These are phyloP conservation scores for Hypomesus transpacificus DNA, from an alignment of 2,113 vertebrate genomes.

Conservation along the genomic window DNA sequence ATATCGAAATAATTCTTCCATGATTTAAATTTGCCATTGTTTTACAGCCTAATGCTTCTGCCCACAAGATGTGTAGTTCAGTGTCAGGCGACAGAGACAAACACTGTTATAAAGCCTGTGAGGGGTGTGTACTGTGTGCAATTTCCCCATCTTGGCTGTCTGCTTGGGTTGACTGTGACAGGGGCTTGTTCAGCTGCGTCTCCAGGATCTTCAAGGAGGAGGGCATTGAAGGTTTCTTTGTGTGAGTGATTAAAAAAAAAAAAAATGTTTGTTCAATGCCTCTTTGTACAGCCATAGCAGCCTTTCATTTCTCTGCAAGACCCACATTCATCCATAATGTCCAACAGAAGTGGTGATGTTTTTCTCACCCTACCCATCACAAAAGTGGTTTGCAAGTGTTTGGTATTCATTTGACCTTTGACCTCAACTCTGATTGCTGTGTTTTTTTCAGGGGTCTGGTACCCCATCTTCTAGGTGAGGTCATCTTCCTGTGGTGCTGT, in stretches of 20 bases:
- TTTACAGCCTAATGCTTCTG: too few species aligned
- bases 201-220: conserved; percentile 84
- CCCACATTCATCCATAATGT: too few species aligned
- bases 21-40: too few species aligned
- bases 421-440: conserved; percentile 29
- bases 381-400: background rate
- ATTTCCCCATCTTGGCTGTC: background rate
- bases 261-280: too few species aligned
- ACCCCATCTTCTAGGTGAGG: conserved; percentile 83
- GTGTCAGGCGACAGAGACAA: background rate
- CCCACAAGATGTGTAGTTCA: too few species aligned
- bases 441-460: conserved; percentile 76
- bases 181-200: conserved; percentile 77
- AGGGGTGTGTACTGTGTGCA: too few species aligned
- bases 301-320: background rate
- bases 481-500: conserved; percentile 89
- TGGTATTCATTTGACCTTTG: background rate
- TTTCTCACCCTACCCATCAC: background rate
- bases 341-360: too few species aligned
- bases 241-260: too few species aligned
- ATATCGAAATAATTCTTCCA: too few species aligned
- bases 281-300: background rate
- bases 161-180: conserved; percentile 48
- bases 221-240: conserved; percentile 84
- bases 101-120: background rate